Evolutionary conservation across 2,113 vertebrate species (phyloP).

Genomic region (Bolborhynchus lineola): DNA sequence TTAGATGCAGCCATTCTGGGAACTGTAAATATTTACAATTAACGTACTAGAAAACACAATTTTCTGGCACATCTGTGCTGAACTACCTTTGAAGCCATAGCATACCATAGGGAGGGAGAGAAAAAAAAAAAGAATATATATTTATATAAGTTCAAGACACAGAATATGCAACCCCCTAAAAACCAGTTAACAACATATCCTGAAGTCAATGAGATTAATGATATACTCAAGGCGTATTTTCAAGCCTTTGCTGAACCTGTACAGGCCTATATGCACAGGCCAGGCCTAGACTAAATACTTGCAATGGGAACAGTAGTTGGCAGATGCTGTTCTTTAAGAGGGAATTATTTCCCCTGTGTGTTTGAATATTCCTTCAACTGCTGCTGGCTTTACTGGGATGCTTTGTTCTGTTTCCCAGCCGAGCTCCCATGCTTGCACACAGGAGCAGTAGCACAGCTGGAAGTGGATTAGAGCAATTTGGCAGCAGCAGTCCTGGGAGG

Average conservation of each 20-base stretch:
- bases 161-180: neutral
- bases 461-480: conserved; percentile 61
- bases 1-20: neutral
- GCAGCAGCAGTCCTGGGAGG: conserved; percentile 42
- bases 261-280: neutral
- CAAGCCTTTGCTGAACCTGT: neutral
- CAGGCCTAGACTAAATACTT: neutral
- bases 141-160: neutral
- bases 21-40: neutral
- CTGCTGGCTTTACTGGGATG: conserved; percentile 48
- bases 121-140: neutral
- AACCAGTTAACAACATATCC: neutral
- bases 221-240: neutral
- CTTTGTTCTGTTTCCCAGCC: conserved; percentile 63
- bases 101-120: neutral
- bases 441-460: conserved; percentile 60
- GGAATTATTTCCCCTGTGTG: conserved; percentile 53
- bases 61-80: neutral
- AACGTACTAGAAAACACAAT: neutral
- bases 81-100: neutral
- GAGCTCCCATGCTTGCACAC: conserved; percentile 10
- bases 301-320: conserved; percentile 9
- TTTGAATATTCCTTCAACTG: conserved; percentile 63
- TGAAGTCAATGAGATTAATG: neutral
- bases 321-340: neutral